Evolutionary conservation across 2,888 invertebrate species (phyloP).

Genomic region (Lasius platythorax): DNA sequence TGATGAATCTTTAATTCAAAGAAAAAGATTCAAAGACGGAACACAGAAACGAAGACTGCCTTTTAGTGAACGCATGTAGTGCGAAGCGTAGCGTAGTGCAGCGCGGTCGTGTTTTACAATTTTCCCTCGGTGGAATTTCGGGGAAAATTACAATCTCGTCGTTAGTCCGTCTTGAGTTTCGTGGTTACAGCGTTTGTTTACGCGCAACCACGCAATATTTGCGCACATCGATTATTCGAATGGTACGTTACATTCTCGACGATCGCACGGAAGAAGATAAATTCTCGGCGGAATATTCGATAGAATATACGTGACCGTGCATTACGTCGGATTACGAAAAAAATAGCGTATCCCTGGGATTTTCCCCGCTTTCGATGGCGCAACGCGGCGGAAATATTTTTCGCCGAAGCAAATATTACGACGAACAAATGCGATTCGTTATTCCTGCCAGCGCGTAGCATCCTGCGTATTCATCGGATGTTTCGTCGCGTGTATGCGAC

Average conservation of each 20-base stretch:
- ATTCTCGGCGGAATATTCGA: conserved; percentile 39
- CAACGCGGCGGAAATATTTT: conserved; percentile 37
- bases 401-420: conserved; percentile 41
- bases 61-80: conserved; percentile 7
- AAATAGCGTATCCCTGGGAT: conserved; percentile 16
- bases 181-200: conserved; percentile 17
- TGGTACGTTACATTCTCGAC: neutral
- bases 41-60: neutral
- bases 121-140: conserved; percentile 38
- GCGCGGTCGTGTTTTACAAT: conserved; percentile 4
- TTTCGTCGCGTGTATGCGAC: neutral
- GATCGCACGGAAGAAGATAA: conserved; percentile 42
- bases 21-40: conserved; percentile 1
- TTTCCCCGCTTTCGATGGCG: conserved; percentile 26
- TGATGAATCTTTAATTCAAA: conserved; percentile 36
- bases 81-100: neutral
- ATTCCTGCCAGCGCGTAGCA: conserved; percentile 10
- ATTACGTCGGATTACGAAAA: conserved; percentile 49
- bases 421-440: conserved; percentile 44
- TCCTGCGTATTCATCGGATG: conserved; percentile 6
- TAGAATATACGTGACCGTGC: conserved; percentile 33
- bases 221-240: conserved; percentile 37
- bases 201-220: conserved; percentile 26
- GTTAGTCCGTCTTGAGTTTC: conserved; percentile 48
- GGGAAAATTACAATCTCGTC: conserved; percentile 41